Evolutionary conservation across 2,797 vertebrate genomes (phyloP).

Genomic region (Pteronotus mesoamericanus): DNA sequence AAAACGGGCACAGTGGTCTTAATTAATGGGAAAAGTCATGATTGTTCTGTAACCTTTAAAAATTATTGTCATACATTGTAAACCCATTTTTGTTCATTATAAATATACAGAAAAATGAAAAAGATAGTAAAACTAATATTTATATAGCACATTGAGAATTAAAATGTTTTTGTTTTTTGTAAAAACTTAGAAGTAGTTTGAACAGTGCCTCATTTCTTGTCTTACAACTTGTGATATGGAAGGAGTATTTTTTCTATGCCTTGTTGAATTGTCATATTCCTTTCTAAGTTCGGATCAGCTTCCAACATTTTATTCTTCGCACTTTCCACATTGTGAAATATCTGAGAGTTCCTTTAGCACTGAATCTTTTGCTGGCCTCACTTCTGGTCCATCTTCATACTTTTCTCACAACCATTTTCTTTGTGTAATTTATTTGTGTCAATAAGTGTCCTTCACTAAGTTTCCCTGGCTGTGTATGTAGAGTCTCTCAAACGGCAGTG

Average conservation of each 20-base stretch:
- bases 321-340: conserved; percentile 46
- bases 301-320: conserved; percentile 17
- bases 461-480: background rate
- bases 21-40: background rate
- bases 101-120: conserved; percentile 15
- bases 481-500: background rate
- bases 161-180: conserved; percentile 16
- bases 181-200: conserved; percentile 15
- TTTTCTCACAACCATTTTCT: conserved; percentile 14
- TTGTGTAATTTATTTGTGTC: background rate
- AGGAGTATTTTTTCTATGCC: background rate
- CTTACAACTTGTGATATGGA: background rate
- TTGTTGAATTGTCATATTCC: background rate
- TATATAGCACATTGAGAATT: background rate
- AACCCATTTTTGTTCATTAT: conserved; percentile 5
- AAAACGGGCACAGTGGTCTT: background rate
- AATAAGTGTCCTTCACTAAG: background rate
- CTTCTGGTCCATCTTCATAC: background rate
- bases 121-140: background rate
- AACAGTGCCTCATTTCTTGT: background rate
- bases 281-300: conserved; percentile 1
- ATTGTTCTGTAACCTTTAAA: conserved; percentile 37
- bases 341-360: conserved; percentile 10
- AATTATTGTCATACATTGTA: background rate
- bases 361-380: background rate